phyloP scores from a whole-genome alignment of 2,888 invertebrate species.

The Caradrina kadenii region DNA sequence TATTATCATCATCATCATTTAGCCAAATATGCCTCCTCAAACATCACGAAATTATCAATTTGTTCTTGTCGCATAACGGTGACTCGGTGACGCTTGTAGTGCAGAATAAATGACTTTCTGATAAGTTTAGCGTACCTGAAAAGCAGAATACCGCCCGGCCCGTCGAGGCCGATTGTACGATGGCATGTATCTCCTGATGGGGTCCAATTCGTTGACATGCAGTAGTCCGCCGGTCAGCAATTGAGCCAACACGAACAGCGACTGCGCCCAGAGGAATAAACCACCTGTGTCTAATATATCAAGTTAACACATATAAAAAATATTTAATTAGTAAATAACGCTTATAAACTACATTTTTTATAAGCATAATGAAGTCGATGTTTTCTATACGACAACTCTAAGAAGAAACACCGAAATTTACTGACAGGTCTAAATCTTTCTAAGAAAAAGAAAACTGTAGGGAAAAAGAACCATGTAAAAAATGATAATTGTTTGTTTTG shows the following conservation, averaged over 20 bases:
- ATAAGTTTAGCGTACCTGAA: conserved; percentile 92
- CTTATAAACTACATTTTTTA: background rate
- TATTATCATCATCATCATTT: no score
- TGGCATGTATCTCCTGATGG: conserved; percentile 98
- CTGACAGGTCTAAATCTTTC: no score
- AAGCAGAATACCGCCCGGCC: conserved; percentile 98
- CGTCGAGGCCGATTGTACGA: conserved; percentile 98
- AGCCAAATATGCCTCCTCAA: no score
- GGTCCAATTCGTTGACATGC: conserved; percentile 98
- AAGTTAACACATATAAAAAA: background rate
- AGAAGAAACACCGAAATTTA: no score
- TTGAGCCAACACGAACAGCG: conserved; percentile 98
- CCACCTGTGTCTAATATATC: conserved; percentile 87
- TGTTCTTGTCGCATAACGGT: no score
- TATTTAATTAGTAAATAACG: background rate
- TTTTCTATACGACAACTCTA: no score
- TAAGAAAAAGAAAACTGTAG: no score
- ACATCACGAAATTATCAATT: no score
- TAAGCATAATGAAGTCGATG: no score
- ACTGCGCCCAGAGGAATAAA: conserved; percentile 98
- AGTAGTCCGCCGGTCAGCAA: conserved; percentile 96
- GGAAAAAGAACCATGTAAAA: no score
- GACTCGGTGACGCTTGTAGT: no score
- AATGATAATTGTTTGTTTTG: no score
- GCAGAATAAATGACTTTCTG: background rate